Evolutionary conservation across 2,888 invertebrate species (phyloP).

Genomic region (Xestoiulus laeticollis): DNA sequence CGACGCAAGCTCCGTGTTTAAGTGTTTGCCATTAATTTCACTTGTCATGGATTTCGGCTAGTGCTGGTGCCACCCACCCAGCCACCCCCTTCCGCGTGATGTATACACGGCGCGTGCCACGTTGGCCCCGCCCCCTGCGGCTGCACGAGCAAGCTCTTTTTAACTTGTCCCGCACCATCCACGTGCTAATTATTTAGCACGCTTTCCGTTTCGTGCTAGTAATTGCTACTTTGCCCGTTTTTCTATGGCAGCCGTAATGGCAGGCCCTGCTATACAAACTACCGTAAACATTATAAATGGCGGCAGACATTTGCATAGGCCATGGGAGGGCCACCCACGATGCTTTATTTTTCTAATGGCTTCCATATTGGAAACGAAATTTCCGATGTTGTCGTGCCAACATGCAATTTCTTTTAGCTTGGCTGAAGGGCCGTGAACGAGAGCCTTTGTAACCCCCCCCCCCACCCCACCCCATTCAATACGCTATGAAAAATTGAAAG

Average conservation of each 20-base stretch:
- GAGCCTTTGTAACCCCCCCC: too few species aligned
- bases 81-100: not conserved
- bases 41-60: not conserved
- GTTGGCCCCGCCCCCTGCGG: conserved; percentile 11
- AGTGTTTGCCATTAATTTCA: conserved; percentile 35
- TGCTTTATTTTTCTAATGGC: conserved; percentile 39
- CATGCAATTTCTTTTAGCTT: not conserved
- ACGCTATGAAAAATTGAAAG: conserved; percentile 3
- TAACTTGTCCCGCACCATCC: conserved; percentile 31
- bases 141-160: conserved; percentile 10
- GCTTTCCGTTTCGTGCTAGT: conserved; percentile 7
- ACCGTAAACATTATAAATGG: conserved; percentile 10
- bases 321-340: conserved; percentile 3
- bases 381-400: not conserved
- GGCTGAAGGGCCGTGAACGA: not conserved
- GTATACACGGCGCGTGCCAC: not conserved
- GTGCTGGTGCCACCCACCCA: too few species aligned
- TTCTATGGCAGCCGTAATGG: conserved; percentile 23
- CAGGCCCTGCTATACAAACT: not conserved
- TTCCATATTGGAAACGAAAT: not conserved
- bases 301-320: conserved; percentile 18
- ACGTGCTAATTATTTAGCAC: conserved; percentile 37
- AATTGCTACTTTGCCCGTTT: conserved; percentile 18
- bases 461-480: not conserved
- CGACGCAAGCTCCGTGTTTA: conserved; percentile 39